These are phyloP conservation scores for Minunthozetes semirufus DNA, from an alignment of 2,888 invertebrate genomes.

Conservation along the genomic window DNA sequence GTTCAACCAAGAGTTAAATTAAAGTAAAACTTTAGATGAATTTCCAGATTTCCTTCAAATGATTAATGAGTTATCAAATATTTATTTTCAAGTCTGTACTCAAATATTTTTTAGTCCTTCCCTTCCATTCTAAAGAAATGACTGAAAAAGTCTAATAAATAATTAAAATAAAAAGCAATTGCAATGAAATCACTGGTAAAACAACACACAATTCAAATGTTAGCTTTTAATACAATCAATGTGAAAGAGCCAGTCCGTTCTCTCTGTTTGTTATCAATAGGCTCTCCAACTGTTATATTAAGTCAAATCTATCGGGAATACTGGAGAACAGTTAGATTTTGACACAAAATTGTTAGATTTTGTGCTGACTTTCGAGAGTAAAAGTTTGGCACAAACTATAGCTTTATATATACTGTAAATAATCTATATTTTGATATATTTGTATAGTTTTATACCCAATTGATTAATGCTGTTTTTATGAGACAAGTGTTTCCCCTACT, in stretches of 20 bases:
- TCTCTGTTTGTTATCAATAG: no score
- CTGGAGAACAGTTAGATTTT: neutral
- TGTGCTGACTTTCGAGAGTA: neutral
- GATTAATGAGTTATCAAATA: slow-evolving; percentile 18
- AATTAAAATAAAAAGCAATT: neutral
- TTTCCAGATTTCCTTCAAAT: neutral
- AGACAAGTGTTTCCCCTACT: slow-evolving; percentile 7
- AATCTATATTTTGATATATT: neutral
- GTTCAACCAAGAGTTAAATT: neutral
- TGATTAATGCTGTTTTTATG: slow-evolving; percentile 18
- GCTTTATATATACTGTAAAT: neutral
- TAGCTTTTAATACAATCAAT: neutral
- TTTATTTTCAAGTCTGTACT: neutral
- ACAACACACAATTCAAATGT: neutral
- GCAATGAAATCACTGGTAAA: neutral
- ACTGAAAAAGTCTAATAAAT: neutral
- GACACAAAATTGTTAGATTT: neutral
- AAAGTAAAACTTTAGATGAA: neutral
- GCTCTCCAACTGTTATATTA: no score
- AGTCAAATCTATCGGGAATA: no score
- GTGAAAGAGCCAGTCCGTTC: no score
- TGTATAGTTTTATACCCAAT: slow-evolving; percentile 1
- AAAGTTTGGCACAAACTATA: neutral
- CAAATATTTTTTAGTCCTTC: no score
- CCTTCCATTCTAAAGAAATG: no score